Evolutionary conservation across 1,140 invertebrate genomes (phyloP).

Genomic region (Rhopalosiphum padi): DNA sequence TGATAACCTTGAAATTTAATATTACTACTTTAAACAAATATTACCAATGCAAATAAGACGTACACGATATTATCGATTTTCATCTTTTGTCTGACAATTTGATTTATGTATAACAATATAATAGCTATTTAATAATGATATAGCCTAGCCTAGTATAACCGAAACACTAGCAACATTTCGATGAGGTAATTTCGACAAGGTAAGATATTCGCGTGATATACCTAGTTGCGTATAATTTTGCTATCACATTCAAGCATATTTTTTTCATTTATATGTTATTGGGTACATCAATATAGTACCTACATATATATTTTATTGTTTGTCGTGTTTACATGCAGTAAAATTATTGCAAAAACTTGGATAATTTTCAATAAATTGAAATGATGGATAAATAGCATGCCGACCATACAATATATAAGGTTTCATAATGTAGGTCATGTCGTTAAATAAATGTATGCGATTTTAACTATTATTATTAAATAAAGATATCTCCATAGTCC

Average conservation of each 20-base stretch:
- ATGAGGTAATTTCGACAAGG: not conserved
- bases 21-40: not conserved
- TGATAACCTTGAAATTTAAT: not conserved
- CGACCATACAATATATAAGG: not conserved
- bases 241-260: not conserved
- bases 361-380: constrained; percentile 52
- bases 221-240: not conserved
- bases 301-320: not conserved
- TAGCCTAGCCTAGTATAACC: not conserved
- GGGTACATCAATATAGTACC: not conserved
- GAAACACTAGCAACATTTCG: not conserved
- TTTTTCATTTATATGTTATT: not conserved
- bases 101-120: not conserved
- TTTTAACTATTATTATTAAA: not conserved
- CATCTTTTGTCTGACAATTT: not conserved
- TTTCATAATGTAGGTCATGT: constrained; percentile 51
- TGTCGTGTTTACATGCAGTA: constrained; percentile 42
- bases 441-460: not conserved
- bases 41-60: not conserved
- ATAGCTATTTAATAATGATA: not conserved
- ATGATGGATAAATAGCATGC: not conserved
- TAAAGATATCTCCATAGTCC: constrained; percentile 7
- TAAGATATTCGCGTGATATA: constrained; percentile 19
- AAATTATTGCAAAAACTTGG: constrained; percentile 21
- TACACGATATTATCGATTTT: not conserved